These are phyloP conservation scores for Aspidoscelis tigris DNA, from an alignment of 2,113 vertebrate species.

Conservation along the genomic window DNA sequence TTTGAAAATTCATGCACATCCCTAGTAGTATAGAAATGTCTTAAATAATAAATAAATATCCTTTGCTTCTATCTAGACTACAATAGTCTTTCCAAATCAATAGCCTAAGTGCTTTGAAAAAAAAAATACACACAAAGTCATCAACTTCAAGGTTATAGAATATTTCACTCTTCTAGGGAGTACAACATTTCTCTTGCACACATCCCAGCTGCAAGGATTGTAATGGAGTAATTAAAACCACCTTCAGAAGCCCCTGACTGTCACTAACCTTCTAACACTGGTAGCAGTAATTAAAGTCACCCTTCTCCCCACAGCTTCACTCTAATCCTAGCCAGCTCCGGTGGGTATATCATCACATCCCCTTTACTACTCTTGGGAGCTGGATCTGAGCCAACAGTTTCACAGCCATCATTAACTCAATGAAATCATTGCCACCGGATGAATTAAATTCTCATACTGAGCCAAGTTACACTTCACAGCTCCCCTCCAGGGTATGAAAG, in stretches of 20 bases:
- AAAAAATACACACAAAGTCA: neutral
- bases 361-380: neutral
- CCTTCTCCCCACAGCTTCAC: neutral
- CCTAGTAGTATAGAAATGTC: too few relatives aligned
- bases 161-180: neutral
- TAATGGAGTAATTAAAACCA: neutral
- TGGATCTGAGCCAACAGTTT: conserved; percentile 46
- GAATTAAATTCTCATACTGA: neutral
- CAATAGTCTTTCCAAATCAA: neutral
- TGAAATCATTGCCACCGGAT: conserved; percentile 29
- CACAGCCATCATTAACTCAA: conserved; percentile 39
- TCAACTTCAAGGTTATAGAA: neutral
- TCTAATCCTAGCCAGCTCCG: neutral
- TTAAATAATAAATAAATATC: too few relatives aligned
- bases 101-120: neutral
- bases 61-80: too few relatives aligned
- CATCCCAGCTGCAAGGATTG: neutral
- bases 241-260: neutral
- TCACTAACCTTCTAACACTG: neutral
- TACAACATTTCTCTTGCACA: neutral
- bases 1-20: too few relatives aligned
- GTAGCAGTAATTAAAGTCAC: conserved; percentile 14
- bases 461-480: conserved; percentile 8
- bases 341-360: neutral
- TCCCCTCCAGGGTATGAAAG: conserved; percentile 30